Percentiles rank a stretch among this genome's conserved stretches.
Conservation (phyloP, 2,797 vertebrate species). For the Anabas testudineus region DNA sequence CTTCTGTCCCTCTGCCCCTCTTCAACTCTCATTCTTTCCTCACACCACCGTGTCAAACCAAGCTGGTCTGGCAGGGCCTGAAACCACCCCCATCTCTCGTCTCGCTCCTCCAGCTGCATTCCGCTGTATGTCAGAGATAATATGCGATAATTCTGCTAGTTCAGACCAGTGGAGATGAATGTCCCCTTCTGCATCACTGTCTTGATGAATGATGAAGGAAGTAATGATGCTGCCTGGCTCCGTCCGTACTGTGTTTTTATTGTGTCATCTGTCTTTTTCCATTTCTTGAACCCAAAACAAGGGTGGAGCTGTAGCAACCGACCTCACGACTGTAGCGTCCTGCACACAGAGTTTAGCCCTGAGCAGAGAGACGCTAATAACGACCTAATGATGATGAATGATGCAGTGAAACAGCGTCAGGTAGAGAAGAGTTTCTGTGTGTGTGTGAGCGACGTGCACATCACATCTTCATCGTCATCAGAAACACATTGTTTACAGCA, state of each 20-base stretch:
- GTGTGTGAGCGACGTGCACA: no score
- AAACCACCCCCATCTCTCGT: background rate
- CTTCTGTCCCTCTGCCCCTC: slow-evolving; percentile 23
- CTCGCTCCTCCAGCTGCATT: slow-evolving; percentile 22
- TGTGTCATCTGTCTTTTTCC: slow-evolving; percentile 4
- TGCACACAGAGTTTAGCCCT: slow-evolving; percentile 36
- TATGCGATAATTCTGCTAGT: slow-evolving; percentile 8
- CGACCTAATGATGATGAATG: slow-evolving; percentile 63
- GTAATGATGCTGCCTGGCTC: background rate
- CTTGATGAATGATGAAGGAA: background rate
- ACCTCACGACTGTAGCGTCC: slow-evolving; percentile 39
- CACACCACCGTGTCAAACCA: slow-evolving; percentile 38
- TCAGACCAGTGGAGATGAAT: slow-evolving; percentile 29
- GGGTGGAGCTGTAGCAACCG: slow-evolving; percentile 41
- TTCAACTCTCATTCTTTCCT: slow-evolving; percentile 18
- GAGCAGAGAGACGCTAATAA: slow-evolving; percentile 38
- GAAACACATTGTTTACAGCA: no score
- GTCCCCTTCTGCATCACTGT: slow-evolving; percentile 16
- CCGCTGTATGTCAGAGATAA: slow-evolving; percentile 25
- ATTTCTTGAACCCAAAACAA: slow-evolving; percentile 27
- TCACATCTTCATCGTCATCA: no score
- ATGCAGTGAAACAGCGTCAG: slow-evolving; percentile 6
- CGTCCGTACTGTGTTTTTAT: background rate
- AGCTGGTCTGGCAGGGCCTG: slow-evolving; percentile 52
- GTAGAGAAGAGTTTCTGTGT: slow-evolving; percentile 20